A percentile compares a stretch with the other conserved stretches of the same genome.
phyloP scores from a whole-genome alignment of 2,113 vertebrate genomes.

The Rhinoderma darwinii region DNA sequence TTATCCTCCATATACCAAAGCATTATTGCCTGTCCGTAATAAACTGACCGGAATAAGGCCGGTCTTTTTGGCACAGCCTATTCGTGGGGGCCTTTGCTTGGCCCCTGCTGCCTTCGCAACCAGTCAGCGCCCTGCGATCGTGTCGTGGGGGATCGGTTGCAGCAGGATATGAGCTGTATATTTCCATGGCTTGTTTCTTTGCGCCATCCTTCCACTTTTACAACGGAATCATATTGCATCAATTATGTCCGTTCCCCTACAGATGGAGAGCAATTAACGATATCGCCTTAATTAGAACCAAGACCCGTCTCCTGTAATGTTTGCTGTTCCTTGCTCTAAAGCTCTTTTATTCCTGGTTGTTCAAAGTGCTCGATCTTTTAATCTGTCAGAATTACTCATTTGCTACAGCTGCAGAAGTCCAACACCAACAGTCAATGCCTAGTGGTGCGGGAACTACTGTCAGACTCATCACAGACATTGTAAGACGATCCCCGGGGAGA shows the following conservation, averaged over 20 bases:
- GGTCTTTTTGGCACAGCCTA: too few relatives aligned
- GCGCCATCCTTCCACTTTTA: neutral
- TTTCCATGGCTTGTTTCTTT: neutral
- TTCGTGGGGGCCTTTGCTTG: too few relatives aligned
- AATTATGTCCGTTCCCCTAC: neutral
- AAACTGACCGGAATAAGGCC: too few relatives aligned
- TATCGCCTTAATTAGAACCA: neutral
- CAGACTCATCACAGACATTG: slow-evolving; percentile 40
- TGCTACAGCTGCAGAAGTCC: slow-evolving; percentile 25
- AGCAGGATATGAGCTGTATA: neutral
- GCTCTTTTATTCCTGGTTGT: neutral
- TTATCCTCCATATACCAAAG: too few relatives aligned
- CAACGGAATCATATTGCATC: neutral
- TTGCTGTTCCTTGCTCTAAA: neutral
- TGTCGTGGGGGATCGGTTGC: too few relatives aligned
- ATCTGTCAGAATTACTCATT: slow-evolving; percentile 56
- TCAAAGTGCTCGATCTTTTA: slow-evolving; percentile 41
- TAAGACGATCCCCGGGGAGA: slow-evolving; percentile 40
- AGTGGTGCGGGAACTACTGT: slow-evolving; percentile 53
- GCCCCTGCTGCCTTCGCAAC: too few relatives aligned
- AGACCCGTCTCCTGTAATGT: neutral
- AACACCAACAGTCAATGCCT: slow-evolving; percentile 39
- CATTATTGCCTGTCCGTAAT: too few relatives aligned
- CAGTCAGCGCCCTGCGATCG: too few relatives aligned
- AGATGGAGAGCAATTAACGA: neutral